A percentile compares a stretch with the other conserved stretches of the same genome.
Evolutionary conservation across 2,888 invertebrate genomes (phyloP).

Genomic region (Tridacna crocea): DNA sequence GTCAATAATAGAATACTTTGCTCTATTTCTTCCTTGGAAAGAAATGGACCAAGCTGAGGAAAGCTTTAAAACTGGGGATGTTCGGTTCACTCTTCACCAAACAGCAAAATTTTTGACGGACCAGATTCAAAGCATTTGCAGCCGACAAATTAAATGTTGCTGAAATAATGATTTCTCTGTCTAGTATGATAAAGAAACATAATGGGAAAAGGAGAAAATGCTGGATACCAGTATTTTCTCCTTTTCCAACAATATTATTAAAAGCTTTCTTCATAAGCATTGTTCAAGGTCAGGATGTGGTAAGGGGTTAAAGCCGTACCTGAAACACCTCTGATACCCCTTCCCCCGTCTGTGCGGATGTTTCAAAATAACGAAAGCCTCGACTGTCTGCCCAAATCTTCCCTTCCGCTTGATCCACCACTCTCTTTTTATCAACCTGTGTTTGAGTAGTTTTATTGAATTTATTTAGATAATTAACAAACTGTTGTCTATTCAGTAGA

Average conservation of each 20-base stretch:
- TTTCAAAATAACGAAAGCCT: slow-evolving; percentile 84
- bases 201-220: not conserved
- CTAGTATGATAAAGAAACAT: too few relatives aligned
- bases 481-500: not conserved
- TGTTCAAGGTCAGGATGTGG: not conserved
- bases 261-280: not conserved
- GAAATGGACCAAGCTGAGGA: too few relatives aligned
- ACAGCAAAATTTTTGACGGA: too few relatives aligned
- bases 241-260: not conserved
- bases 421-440: slow-evolving; percentile 80
- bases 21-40: too few relatives aligned
- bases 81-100: too few relatives aligned
- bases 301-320: slow-evolving; percentile 62
- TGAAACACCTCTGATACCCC: slow-evolving; percentile 84
- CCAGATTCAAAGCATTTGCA: too few relatives aligned
- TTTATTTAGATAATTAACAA: not conserved
- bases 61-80: too few relatives aligned
- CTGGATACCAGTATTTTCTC: not conserved
- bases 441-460: not conserved
- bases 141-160: too few relatives aligned
- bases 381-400: slow-evolving; percentile 82
- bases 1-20: too few relatives aligned
- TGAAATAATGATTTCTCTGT: too few relatives aligned
- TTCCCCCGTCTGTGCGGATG: slow-evolving; percentile 83
- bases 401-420: slow-evolving; percentile 82